A percentile compares a stretch with the other conserved stretches of the same genome.
Conservation (phyloP, 2,888 invertebrate species). For the Caenorhabditis panamensis region DNA sequence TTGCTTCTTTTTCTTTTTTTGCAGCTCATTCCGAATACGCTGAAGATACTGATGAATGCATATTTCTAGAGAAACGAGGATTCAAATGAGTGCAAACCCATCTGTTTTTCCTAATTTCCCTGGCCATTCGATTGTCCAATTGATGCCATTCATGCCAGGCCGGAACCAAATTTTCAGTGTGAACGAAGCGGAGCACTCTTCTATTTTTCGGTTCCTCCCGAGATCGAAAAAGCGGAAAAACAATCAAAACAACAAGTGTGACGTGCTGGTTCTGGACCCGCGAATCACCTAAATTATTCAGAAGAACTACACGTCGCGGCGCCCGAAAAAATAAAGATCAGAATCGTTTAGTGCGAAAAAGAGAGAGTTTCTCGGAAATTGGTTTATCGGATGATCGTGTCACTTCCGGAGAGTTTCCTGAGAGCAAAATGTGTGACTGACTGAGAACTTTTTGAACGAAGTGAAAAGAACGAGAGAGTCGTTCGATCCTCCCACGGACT, state of each 20-base stretch:
- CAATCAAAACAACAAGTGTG: background rate
- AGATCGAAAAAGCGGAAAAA: background rate
- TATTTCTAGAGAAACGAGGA: slow-evolving; percentile 1
- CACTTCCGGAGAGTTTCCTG: background rate
- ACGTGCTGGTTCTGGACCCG: too few species aligned
- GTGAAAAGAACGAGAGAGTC: too few species aligned
- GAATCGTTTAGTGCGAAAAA: too few species aligned
- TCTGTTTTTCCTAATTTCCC: background rate
- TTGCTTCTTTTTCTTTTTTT: background rate
- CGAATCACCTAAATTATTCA: background rate
- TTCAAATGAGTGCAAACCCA: slow-evolving; percentile 1
- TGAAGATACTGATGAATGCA: slow-evolving; percentile 4
- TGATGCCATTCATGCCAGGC: background rate
- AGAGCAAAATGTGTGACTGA: too few species aligned
- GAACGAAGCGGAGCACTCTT: background rate
- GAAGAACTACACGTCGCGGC: too few species aligned
- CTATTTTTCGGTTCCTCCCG: background rate
- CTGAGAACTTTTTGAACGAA: too few species aligned
- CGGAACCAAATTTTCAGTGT: background rate
- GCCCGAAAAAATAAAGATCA: background rate
- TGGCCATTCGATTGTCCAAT: too few species aligned
- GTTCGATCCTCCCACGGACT: too few species aligned
- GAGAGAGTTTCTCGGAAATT: slow-evolving; percentile 1
- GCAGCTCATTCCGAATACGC: background rate
- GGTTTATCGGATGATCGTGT: background rate